A percentile compares a stretch with the other conserved stretches of the same genome.
phyloP scores from a whole-genome alignment of 2,888 invertebrate species.

The Poecilus cupreus region DNA sequence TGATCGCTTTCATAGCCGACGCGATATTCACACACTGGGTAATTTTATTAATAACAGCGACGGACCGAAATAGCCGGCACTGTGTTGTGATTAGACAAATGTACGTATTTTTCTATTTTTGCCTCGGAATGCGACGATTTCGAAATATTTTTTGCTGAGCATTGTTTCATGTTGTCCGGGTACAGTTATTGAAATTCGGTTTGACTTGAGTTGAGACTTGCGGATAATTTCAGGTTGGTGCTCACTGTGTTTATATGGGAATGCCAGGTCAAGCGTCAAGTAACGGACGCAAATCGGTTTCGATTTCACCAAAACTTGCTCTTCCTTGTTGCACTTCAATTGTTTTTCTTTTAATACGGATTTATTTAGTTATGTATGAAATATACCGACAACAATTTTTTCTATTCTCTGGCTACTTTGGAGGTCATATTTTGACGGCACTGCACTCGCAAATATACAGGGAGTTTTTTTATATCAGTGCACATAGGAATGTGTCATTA shows the following conservation, averaged over 20 bases:
- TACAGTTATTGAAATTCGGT: conserved; percentile 18
- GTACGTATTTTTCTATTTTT: conserved; percentile 19
- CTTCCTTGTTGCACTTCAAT: not conserved
- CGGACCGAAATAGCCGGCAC: not conserved
- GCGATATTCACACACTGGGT: conserved; percentile 6
- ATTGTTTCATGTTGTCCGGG: not conserved
- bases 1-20: not conserved
- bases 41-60: conserved; percentile 32
- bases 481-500: too few relatives aligned
- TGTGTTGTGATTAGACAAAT: too few relatives aligned
- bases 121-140: conserved; percentile 12
- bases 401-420: too few relatives aligned
- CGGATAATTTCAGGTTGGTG: not conserved
- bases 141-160: conserved; percentile 22
- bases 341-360: too few relatives aligned
- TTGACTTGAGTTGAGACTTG: too few relatives aligned
- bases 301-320: not conserved
- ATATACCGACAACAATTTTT: too few relatives aligned
- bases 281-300: conserved; percentile 34
- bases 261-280: conserved; percentile 19
- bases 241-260: conserved; percentile 1
- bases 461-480: too few relatives aligned
- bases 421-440: too few relatives aligned
- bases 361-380: too few relatives aligned
- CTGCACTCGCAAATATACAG: too few relatives aligned